Evolutionary conservation across 2,888 invertebrate genomes (phyloP).

Genomic region (Autographa pulchrina): DNA sequence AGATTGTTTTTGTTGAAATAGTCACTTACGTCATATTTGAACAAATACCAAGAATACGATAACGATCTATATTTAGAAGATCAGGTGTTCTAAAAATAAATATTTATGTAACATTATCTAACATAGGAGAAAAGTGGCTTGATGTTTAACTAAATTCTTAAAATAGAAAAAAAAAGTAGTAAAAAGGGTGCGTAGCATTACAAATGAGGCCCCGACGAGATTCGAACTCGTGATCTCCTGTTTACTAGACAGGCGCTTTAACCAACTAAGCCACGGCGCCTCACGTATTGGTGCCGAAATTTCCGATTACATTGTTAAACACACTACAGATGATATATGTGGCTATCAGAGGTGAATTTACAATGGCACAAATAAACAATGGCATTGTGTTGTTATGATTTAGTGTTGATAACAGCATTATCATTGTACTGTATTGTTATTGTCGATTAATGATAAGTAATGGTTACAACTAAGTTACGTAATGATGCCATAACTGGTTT

Average conservation of each 20-base stretch:
- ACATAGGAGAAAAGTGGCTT: too few species aligned
- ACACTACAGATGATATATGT: constrained; percentile 11
- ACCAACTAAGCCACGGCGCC: constrained; percentile 93
- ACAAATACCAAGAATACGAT: too few species aligned
- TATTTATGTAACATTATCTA: too few species aligned
- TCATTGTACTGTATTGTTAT: constrained; percentile 2
- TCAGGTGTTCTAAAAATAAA: too few species aligned
- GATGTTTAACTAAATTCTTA: too few species aligned
- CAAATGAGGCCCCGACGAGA: constrained; percentile 93
- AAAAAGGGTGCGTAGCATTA: too few species aligned
- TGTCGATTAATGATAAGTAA: constrained; percentile 16
- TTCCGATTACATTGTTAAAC: constrained; percentile 27
- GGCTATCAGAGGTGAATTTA: constrained; percentile 27
- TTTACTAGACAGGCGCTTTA: constrained; percentile 93
- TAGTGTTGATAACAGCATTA: constrained; percentile 30
- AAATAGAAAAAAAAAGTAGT: not conserved
- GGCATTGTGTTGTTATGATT: constrained; percentile 16
- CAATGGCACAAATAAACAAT: constrained; percentile 29
- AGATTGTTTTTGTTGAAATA: too few species aligned
- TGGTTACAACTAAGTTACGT: constrained; percentile 15
- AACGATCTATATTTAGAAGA: too few species aligned
- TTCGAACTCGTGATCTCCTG: constrained; percentile 94
- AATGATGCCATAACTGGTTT: not conserved
- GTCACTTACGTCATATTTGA: too few species aligned
- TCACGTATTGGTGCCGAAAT: constrained; percentile 55